Evolutionary conservation across 2,797 vertebrate genomes (phyloP).

Genomic region (Danio jaintianensis): DNA sequence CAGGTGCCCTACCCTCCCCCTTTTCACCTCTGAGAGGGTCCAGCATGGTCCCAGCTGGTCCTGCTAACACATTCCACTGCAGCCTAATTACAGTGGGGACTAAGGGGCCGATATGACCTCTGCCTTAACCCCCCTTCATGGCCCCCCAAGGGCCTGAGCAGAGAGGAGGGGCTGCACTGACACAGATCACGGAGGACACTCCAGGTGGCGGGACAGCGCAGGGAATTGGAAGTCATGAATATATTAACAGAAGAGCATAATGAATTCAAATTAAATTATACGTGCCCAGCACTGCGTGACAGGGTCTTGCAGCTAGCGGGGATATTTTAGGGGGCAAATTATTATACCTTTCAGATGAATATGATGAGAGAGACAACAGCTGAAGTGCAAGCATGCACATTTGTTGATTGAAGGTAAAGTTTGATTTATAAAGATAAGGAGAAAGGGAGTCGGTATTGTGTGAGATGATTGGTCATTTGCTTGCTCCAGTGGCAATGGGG

Average conservation of each 20-base stretch:
- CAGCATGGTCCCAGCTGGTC: conserved; percentile 82
- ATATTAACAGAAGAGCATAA: conserved; percentile 86
- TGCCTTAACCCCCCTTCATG: conserved; percentile 82
- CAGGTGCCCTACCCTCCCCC: conserved; percentile 55
- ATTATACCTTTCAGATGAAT: conserved; percentile 79
- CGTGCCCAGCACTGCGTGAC: conserved; percentile 77
- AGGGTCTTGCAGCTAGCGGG: conserved; percentile 65
- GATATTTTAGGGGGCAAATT: conserved; percentile 82
- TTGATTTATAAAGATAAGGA: not conserved
- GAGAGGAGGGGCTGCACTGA: conserved; percentile 65
- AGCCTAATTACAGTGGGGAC: conserved; percentile 84
- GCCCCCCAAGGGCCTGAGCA: conserved; percentile 75
- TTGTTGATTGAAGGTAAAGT: conserved; percentile 18
- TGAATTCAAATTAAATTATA: conserved; percentile 90
- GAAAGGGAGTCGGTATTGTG: conserved; percentile 4
- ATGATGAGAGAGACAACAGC: conserved; percentile 19
- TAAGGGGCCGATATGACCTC: conserved; percentile 76
- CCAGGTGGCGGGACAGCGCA: conserved; percentile 85
- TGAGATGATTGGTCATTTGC: conserved; percentile 23
- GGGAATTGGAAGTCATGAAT: conserved; percentile 89
- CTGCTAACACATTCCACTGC: conserved; percentile 85
- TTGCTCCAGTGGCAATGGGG: conserved; percentile 25
- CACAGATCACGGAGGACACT: conserved; percentile 87
- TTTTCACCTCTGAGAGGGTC: conserved; percentile 49
- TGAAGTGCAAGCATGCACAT: not conserved